These are phyloP conservation scores for Euura lappo DNA, from an alignment of 1,140 invertebrate genomes.

Conservation along the genomic window DNA sequence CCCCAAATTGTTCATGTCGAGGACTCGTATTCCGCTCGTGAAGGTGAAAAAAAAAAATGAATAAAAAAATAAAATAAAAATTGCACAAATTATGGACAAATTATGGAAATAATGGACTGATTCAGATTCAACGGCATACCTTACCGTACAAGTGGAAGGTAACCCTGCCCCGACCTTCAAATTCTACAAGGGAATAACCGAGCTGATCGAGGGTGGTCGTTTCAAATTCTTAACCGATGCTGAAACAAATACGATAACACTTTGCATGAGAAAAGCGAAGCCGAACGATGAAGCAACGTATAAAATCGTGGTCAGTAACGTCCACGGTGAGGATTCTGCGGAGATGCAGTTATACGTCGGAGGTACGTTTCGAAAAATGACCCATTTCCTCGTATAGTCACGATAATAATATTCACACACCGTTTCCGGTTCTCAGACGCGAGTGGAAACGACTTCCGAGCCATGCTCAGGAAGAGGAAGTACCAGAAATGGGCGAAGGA, in stretches of 20 bases:
- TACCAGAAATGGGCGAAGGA: conserved; percentile 93
- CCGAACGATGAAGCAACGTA: conserved; percentile 98
- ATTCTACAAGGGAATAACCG: conserved; percentile 89
- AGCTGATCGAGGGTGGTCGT: conserved; percentile 91
- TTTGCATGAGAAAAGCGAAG: conserved; percentile 95
- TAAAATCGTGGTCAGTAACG: conserved; percentile 90
- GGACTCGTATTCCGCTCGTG: conserved; percentile 89
- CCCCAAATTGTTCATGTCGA: conserved; percentile 88
- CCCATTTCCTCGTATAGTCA: background rate
- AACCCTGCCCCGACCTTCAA: conserved; percentile 93
- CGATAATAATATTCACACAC: conserved; percentile 6
- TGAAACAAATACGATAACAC: conserved; percentile 85
- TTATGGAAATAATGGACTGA: too few relatives aligned
- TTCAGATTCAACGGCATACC: conserved; percentile 86
- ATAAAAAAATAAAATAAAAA: too few relatives aligned
- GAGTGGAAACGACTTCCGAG: conserved; percentile 97
- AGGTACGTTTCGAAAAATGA: conserved; percentile 63
- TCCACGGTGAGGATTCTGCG: conserved; percentile 92
- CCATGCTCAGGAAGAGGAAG: conserved; percentile 96
- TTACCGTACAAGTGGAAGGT: conserved; percentile 88
- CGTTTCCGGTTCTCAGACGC: conserved; percentile 70
- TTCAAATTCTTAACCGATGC: conserved; percentile 92
- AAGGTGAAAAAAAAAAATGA: conserved; percentile 82
- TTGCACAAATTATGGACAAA: background rate
- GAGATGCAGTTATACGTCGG: conserved; percentile 96